phyloP scores from a whole-genome alignment of 2,888 invertebrate species.

The Aphidius colemani region DNA sequence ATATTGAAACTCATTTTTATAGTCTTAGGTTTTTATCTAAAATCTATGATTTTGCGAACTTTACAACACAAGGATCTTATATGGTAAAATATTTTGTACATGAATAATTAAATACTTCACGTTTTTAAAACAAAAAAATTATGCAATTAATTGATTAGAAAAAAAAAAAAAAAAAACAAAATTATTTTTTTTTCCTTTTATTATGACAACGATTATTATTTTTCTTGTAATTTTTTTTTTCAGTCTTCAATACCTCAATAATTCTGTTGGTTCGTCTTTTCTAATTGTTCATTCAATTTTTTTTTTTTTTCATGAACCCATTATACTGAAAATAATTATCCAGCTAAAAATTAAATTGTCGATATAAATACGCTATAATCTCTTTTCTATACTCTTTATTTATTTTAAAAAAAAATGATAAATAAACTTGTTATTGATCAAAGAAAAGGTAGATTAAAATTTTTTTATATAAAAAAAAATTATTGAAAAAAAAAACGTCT shows the following conservation, averaged over 20 bases:
- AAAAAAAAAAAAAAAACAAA: conserved; percentile 32
- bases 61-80: conserved; percentile 59
- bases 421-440: no score
- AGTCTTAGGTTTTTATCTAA: conserved; percentile 55
- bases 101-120: conserved; percentile 53
- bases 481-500: no score
- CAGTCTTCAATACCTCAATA: conserved; percentile 9
- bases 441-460: no score
- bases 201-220: conserved; percentile 27
- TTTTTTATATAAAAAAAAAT: no score
- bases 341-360: no score
- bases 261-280: conserved; percentile 2
- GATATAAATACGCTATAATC: no score
- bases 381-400: no score
- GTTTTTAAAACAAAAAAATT: neutral
- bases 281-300: neutral
- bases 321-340: no score
- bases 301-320: neutral
- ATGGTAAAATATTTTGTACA: conserved; percentile 59
- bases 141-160: neutral
- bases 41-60: conserved; percentile 60
- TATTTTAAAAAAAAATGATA: no score
- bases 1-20: conserved; percentile 37
- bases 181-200: conserved; percentile 15
- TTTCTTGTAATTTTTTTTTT: conserved; percentile 8